Base-by-base conservation (phyloP, 30 jellyfish, hydroid and myxozoan genomes). In the Clytia hemisphaerica region DNA sequence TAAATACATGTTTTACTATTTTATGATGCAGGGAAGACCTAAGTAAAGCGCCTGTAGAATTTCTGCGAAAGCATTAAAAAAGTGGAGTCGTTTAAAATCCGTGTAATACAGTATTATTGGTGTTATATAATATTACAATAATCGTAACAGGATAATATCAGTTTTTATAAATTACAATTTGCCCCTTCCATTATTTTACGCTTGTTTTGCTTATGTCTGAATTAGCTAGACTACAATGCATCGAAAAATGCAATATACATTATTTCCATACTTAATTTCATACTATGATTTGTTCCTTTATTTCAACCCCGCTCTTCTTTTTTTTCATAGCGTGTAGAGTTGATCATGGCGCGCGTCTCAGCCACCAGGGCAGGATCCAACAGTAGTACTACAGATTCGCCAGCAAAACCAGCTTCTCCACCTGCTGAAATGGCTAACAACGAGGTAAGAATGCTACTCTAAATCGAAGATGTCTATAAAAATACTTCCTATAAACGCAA, bases 271-370 rank as follows among this genome's bases (percentile, higher is more conserved):
- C 10, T 53, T 12, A 26, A 60, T 22, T 9, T n/a, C 22, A 60
- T 60, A 27, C 31, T 51, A 10, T n/a, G n/a, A n/a, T n/a, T n/a
- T n/a, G n/a, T n/a, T n/a, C n/a, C n/a, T n/a, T n/a, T n/a, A n/a
- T n/a, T n/a, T n/a, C n/a, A n/a, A n/a, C n/a, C n/a, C n/a, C n/a
- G n/a, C n/a, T n/a, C 30, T 62, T 3, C 1, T 6, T 62, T 28
- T 38, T 24, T 4, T 24, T n/a, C 14, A 15, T 51, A 69, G 81
- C 46, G 81, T n/a, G 81, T 69, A 12, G 81, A 69, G 49, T 45
- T 69, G 81, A 69, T 69, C 16, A 69, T 69, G 81, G 81, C 81
- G 16, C 58, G 81, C 4, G 81, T 69, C 18, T 46, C 81, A 5
- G 81, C 81, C 1, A 69, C 46, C 9, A 26, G 81, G 15, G 0